phyloP scores from a whole-genome alignment of 2,113 vertebrate genomes.

The Calonectris borealis region DNA sequence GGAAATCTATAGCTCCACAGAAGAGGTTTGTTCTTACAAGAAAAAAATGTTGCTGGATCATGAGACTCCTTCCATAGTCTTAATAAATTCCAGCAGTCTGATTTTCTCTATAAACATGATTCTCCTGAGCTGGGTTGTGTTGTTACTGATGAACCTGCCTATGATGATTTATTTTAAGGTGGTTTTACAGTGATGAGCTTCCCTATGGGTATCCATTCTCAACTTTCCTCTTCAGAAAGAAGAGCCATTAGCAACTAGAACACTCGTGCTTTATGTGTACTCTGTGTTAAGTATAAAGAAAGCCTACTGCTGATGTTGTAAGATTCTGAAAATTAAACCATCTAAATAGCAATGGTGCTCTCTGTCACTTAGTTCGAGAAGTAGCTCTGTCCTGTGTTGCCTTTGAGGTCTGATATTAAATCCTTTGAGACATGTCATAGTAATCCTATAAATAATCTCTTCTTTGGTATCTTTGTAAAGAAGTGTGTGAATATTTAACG shows the following conservation, averaged over 20 bases:
- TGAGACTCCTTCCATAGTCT: neutral
- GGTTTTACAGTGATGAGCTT: neutral
- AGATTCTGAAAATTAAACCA: neutral
- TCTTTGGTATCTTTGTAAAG: neutral
- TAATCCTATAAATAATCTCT: neutral
- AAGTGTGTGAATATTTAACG: neutral
- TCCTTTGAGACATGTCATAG: neutral
- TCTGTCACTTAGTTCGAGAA: neutral
- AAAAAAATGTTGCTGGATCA: neutral
- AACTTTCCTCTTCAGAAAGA: neutral
- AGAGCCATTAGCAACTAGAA: neutral
- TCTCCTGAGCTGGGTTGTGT: neutral
- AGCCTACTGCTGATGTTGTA: accelerated
- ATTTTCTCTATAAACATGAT: neutral
- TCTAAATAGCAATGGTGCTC: neutral
- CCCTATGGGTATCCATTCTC: neutral
- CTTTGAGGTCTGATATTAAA: neutral
- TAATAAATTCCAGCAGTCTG: neutral
- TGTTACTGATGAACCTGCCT: neutral
- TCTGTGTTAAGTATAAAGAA: neutral
- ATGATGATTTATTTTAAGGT: neutral
- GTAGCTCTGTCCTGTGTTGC: neutral
- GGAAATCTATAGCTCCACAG: neutral
- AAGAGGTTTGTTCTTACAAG: neutral
- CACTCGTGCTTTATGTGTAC: neutral